Evolutionary conservation across 2,113 vertebrate species (phyloP), one percentile per base, ranked within the genome.

Genomic region (Psettodes erumei): DNA sequence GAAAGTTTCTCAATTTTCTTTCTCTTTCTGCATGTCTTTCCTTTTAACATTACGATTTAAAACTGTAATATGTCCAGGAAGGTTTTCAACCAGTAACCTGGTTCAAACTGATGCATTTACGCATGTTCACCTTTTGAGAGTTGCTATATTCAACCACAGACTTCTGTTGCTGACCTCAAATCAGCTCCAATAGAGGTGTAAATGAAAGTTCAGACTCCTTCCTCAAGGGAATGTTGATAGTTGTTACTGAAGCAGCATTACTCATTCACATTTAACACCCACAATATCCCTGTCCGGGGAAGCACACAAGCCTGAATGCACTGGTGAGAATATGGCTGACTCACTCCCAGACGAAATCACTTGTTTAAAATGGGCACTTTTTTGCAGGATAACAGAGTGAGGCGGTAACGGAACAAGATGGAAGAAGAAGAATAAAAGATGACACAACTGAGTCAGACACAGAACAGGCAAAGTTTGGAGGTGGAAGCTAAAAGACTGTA

Each of bases 221-320:
- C 70, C 71, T 79, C 42, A 30, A 58, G 63, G 73, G 69, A 68
- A 40, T 30, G 60, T 63, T 2, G 0, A 81, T 43, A 15, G 43
- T 51, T 60, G 15, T 38, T 53, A 48, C 53, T 65, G 53, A 71
- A 68, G 56, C 19, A n/a, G 21, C 53, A 42, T 78, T 75, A 72
- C 56, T 85, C 74, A 76, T 76, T 73, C 58, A 38, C 35, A 77
- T 71, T 72, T 23, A 68, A 78, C 77, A 47, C 81, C 83, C 77
- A 76, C 83, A 32, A 59, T 81, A 66, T 71, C 59, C 11, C 67
- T 47, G 21, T 72, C 73, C 38, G 11, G 6, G 50, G 53, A 63
- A 72, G 66, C 77, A 48, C 10, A 28, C 54, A 25, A 56, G 71
- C 55, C 27, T 65, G 65, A 83, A 77, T 1, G 4, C 68, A 59